Conservation (phyloP, 2,888 invertebrate species). For the Lamproptera curius region DNA sequence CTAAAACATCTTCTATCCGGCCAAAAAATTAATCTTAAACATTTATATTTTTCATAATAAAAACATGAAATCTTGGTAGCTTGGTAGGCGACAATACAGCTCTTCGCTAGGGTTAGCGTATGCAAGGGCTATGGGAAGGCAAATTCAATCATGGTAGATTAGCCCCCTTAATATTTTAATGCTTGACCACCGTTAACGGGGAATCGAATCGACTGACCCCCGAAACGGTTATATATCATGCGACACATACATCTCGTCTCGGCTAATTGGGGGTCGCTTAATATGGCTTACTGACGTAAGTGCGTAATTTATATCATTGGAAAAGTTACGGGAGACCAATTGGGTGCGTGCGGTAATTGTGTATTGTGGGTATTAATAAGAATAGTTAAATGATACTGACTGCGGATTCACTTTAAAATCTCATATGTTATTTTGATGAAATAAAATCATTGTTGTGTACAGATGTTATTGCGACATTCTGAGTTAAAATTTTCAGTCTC, state of each 20-base stretch:
- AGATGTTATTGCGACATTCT: no score
- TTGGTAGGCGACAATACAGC: slow-evolving; percentile 29
- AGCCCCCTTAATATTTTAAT: slow-evolving; percentile 74
- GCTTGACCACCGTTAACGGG: slow-evolving; percentile 70
- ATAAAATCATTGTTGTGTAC: no score
- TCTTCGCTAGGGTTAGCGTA: slow-evolving; percentile 47
- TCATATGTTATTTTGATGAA: no score
- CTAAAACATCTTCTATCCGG: no score
- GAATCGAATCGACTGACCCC: slow-evolving; percentile 64
- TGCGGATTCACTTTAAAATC: no score
- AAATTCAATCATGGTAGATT: slow-evolving; percentile 77
- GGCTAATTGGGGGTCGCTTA: slow-evolving; percentile 77
- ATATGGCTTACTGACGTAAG: slow-evolving; percentile 76
- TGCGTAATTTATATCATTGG: slow-evolving; percentile 71
- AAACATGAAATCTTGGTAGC: neutral
- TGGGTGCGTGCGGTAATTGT: no score
- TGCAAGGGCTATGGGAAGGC: slow-evolving; percentile 55
- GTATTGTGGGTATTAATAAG: no score
- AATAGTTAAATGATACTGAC: no score
- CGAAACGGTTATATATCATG: slow-evolving; percentile 62
- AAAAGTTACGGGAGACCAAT: no score
- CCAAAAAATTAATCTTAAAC: no score
- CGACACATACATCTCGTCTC: slow-evolving; percentile 67
- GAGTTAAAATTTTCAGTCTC: no score
- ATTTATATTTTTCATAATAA: no score